These are phyloP conservation scores for Elysia crispata DNA, from an alignment of 2,888 invertebrate species.

Conservation along the genomic window DNA sequence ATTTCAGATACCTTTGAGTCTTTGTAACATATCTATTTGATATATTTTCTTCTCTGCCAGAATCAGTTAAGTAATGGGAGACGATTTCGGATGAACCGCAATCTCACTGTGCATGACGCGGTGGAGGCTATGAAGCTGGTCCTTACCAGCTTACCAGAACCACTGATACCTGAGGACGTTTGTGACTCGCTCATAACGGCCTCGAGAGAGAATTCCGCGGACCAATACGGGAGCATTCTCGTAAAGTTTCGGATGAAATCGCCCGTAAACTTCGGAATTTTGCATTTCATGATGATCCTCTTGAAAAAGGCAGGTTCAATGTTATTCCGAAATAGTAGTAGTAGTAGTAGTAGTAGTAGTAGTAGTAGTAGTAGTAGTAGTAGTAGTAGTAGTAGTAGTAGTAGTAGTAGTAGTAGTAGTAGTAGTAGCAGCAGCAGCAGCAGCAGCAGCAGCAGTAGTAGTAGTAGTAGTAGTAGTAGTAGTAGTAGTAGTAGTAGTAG, in stretches of 20 bases:
- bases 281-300: conserved; percentile 31
- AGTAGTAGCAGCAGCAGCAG: too few species aligned
- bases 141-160: conserved; percentile 32
- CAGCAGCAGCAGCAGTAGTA: too few species aligned
- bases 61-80: neutral
- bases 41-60: neutral
- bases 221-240: neutral
- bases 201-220: neutral
- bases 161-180: conserved; percentile 36
- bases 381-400: too few species aligned
- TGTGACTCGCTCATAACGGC: conserved; percentile 35
- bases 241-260: conserved; percentile 5
- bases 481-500: too few species aligned
- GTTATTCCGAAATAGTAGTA: too few species aligned
- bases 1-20: too few species aligned
- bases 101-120: conserved; percentile 31
- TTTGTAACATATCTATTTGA: too few species aligned
- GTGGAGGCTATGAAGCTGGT: conserved; percentile 33
- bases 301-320: conserved; percentile 28
- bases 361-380: too few species aligned
- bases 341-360: too few species aligned
- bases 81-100: neutral
- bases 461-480: too few species aligned
- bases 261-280: conserved; percentile 25
- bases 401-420: too few species aligned